Base-by-base conservation (phyloP, 2,113 vertebrate species). In the Sebastes fasciatus region DNA sequence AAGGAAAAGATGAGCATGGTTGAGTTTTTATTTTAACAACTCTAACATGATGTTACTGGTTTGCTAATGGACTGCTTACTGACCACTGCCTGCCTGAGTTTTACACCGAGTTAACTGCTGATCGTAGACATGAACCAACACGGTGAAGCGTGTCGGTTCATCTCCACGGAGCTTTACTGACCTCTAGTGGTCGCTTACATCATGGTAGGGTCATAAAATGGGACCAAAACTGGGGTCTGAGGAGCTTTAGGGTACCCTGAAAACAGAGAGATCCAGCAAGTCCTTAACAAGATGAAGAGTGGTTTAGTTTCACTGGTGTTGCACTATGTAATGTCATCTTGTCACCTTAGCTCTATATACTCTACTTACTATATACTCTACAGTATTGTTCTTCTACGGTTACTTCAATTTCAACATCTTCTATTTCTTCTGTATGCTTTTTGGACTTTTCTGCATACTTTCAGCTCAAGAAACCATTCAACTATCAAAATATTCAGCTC, bases 131-230 rank as follows among this genome's bases (percentile, higher is more conserved):
- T 21, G 51, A 79, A 73, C 7, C 51, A 42, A 17, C 69, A 72
- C 48, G 10, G 67, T n/a, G 49, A 40, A 26, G n/a, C 43, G 49
- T 7, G 49, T 1, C 1, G 19, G 19, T 34, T 42, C 40, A 19
- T 58, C 73, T 79, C 6, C 67, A 2, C 61, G 86, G 88, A 82
- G 55, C 82, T 82, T 83, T 78, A 85, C 40, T 17, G 92, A 77
- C 88, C 85, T 93, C 93, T 88, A 82, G 82, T 74, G 93, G 91
- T 7, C 2, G 5, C 10, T 12, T 1, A 19, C 2, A 43, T 5
- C 0, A 0, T 0, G 55, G 70, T 26, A 74, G 3, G 42, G 74
- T n/a, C 1, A 10, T n/a, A 17, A 43, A 0, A 12, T 2, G 19
- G 11, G 1, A 6, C 43, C 6, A 54, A 4, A n/a, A 1, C 12